Conservation (phyloP, 2,888 invertebrate species). For the Melanostoma scalare region DNA sequence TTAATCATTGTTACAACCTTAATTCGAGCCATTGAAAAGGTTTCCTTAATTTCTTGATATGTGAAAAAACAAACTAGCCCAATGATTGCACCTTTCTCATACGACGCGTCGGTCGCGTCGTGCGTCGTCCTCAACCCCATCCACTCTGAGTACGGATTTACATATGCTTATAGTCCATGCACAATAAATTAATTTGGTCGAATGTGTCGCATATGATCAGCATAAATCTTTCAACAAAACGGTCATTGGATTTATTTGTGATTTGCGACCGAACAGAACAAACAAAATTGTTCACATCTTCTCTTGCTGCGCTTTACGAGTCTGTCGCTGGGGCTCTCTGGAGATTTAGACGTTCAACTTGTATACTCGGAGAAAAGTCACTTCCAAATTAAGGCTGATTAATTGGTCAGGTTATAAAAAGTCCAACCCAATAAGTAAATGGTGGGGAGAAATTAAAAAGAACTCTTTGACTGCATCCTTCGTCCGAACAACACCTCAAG, state of each 20-base stretch:
- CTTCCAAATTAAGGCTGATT: conserved; percentile 69
- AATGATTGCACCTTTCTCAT: not conserved
- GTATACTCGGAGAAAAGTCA: conserved; percentile 34
- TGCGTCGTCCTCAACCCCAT: not conserved
- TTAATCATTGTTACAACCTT: conserved; percentile 45
- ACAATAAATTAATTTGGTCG: conserved; percentile 66
- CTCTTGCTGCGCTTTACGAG: conserved; percentile 3
- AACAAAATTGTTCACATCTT: conserved; percentile 23
- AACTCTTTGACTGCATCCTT: conserved; percentile 18
- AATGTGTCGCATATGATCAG: conserved; percentile 69
- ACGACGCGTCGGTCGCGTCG: no score
- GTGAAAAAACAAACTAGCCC: conserved; percentile 18
- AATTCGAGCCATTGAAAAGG: not conserved
- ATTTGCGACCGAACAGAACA: conserved; percentile 53
- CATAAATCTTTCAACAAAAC: conserved; percentile 70
- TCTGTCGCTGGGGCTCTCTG: conserved; percentile 1
- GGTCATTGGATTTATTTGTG: conserved; percentile 59
- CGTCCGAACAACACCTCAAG: not conserved
- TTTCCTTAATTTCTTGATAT: conserved; percentile 6
- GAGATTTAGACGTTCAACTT: conserved; percentile 37
- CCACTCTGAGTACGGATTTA: conserved; percentile 41
- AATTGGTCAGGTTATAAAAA: conserved; percentile 60
- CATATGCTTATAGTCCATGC: conserved; percentile 65
- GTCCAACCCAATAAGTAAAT: not conserved
- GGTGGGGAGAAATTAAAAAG: not conserved